Percentiles rank a stretch among this genome's conserved stretches.
phyloP scores from a whole-genome alignment of 2,888 invertebrate genomes.

The Latrodectus hesperus region DNA sequence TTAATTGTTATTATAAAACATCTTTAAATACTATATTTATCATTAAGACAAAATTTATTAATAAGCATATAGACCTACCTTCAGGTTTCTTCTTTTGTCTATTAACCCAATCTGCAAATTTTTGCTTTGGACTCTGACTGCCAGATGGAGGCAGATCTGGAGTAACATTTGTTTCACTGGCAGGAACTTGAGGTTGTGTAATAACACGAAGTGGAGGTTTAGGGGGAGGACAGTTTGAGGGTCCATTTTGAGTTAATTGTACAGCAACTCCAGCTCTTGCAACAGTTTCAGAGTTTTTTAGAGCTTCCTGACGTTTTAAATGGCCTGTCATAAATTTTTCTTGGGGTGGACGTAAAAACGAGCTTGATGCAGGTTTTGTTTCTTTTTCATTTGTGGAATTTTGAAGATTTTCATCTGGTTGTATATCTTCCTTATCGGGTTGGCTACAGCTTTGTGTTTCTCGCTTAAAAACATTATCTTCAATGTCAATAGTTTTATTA shows the following conservation, averaged over 20 bases:
- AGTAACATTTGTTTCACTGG: conserved; percentile 14
- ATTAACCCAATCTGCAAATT: conserved; percentile 63
- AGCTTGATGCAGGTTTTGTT: conserved; percentile 23
- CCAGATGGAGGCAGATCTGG: conserved; percentile 45
- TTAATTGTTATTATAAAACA: too few species aligned
- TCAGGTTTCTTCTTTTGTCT: conserved; percentile 66
- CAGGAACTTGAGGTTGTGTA: conserved; percentile 41
- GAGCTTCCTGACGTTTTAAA: conserved; percentile 51
- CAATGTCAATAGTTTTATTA: conserved; percentile 60
- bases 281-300: conserved; percentile 58
- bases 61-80: conserved; percentile 12
- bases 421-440: conserved; percentile 12
- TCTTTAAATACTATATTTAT: too few species aligned
- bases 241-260: background rate
- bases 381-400: conserved; percentile 15
- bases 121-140: conserved; percentile 56
- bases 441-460: conserved; percentile 28
- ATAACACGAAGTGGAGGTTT: conserved; percentile 24
- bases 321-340: conserved; percentile 54
- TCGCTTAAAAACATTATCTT: conserved; percentile 60
- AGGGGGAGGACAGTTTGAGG: conserved; percentile 2
- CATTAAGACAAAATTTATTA: too few species aligned
- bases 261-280: conserved; percentile 54
- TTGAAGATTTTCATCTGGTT: conserved; percentile 11
- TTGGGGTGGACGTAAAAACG: conserved; percentile 54